Conservation (phyloP, 2,797 vertebrate species). For the Acanthornis magna region DNA sequence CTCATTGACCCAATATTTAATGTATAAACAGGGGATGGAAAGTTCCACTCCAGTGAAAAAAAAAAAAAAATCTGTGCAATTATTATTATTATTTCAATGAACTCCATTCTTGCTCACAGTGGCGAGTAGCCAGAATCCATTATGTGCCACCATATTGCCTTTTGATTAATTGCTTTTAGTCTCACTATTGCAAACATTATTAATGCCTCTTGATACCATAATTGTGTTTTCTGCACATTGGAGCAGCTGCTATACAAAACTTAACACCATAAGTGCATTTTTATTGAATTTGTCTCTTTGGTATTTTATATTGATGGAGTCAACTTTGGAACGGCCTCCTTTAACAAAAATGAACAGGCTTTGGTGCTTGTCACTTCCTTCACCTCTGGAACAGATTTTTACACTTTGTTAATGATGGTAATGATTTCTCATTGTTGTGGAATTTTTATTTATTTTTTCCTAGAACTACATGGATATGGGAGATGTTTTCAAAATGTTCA, state of each 20-base stretch:
- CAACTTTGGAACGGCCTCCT: background rate
- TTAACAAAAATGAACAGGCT: background rate
- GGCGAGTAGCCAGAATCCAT: background rate
- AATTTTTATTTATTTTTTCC: background rate
- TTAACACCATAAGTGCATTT: background rate
- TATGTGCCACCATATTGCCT: background rate
- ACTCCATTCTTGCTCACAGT: background rate
- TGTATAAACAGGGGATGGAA: background rate
- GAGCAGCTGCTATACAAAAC: background rate
- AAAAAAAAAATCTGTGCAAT: background rate
- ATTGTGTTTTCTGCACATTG: background rate
- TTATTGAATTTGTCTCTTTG: background rate
- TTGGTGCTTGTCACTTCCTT: background rate
- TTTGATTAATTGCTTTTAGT: slow-evolving; percentile 4
- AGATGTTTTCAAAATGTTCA: background rate
- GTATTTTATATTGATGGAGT: background rate
- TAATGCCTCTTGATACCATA: background rate
- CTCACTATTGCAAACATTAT: background rate
- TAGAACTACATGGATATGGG: background rate
- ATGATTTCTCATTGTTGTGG: background rate
- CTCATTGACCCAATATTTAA: background rate
- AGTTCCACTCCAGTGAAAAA: background rate
- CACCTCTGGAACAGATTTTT: background rate
- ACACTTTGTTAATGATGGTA: background rate
- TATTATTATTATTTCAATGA: background rate